Percentiles rank a stretch among this genome's conserved stretches.
These are phyloP conservation scores for Antrozous pallidus DNA, from an alignment of 2,797 vertebrate genomes.

Conservation along the genomic window DNA sequence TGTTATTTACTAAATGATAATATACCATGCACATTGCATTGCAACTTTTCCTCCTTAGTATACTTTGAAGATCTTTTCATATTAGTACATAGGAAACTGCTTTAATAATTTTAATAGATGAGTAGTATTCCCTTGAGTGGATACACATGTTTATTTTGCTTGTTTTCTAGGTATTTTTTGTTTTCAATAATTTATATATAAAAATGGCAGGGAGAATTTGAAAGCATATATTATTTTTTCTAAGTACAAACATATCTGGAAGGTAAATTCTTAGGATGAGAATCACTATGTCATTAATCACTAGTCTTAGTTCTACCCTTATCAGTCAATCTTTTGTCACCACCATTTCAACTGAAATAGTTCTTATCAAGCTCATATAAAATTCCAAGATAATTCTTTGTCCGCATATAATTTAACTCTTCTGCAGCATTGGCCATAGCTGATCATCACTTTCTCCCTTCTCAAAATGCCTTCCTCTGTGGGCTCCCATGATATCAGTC, in stretches of 20 bases:
- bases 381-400: slow-evolving; percentile 15
- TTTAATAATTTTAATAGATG: slow-evolving; percentile 35
- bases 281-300: neutral
- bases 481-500: neutral
- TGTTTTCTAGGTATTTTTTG: neutral
- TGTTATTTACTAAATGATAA: slow-evolving; percentile 12
- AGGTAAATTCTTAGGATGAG: neutral
- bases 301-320: neutral
- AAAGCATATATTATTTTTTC: slow-evolving; percentile 2
- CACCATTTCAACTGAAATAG: slow-evolving; percentile 16
- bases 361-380: neutral
- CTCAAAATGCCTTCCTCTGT: neutral
- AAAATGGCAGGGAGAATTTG: neutral
- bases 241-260: neutral
- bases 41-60: neutral
- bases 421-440: neutral
- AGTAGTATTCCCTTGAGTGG: neutral
- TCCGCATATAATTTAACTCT: neutral
- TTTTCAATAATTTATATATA: neutral
- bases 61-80: neutral
- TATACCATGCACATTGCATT: neutral
- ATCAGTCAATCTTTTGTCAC: neutral
- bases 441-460: neutral
- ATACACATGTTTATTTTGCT: neutral
- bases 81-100: neutral